Conservation (phyloP, 1,140 invertebrate genomes). For the Drosophila navojoa region DNA sequence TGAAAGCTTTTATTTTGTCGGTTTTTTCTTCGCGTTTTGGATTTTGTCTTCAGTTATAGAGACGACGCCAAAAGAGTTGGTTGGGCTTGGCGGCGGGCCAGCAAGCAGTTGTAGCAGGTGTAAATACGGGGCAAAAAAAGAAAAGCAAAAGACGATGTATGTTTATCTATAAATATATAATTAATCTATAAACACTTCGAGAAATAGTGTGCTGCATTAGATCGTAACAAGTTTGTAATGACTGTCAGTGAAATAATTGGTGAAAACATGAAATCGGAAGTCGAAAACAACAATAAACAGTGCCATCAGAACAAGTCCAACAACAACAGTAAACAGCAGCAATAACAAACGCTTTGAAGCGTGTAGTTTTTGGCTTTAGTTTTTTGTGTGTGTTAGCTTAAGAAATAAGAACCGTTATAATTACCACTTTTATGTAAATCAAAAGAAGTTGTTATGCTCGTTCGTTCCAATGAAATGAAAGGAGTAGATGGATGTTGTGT, state of each 20-base stretch:
- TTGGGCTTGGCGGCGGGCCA: slow-evolving; percentile 27
- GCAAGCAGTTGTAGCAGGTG: slow-evolving; percentile 38
- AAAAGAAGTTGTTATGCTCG: neutral
- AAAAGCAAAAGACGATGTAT: slow-evolving; percentile 30
- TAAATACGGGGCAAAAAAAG: slow-evolving; percentile 29
- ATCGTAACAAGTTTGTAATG: slow-evolving; percentile 30
- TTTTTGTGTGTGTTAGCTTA: neutral
- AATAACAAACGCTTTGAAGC: neutral
- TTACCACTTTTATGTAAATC: slow-evolving; percentile 15
- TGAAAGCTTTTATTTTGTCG: slow-evolving; percentile 6
- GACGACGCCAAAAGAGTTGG: slow-evolving; percentile 44
- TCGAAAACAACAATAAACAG: slow-evolving; percentile 3
- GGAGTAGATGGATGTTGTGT: too few species aligned
- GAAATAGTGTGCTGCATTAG: slow-evolving; percentile 8
- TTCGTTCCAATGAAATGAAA: too few species aligned
- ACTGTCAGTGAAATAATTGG: slow-evolving; percentile 12
- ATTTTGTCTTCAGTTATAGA: slow-evolving; percentile 36
- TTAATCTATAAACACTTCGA: neutral
- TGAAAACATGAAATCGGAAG: slow-evolving; percentile 19
- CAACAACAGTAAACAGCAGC: neutral
- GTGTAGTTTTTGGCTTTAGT: neutral
- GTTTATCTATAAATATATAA: slow-evolving; percentile 7
- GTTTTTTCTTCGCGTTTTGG: neutral
- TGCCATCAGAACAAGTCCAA: slow-evolving; percentile 4
- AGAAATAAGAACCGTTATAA: slow-evolving; percentile 26